Base-by-base conservation (phyloP, 2,797 vertebrate species). In the Pyrocephalus nanus region DNA sequence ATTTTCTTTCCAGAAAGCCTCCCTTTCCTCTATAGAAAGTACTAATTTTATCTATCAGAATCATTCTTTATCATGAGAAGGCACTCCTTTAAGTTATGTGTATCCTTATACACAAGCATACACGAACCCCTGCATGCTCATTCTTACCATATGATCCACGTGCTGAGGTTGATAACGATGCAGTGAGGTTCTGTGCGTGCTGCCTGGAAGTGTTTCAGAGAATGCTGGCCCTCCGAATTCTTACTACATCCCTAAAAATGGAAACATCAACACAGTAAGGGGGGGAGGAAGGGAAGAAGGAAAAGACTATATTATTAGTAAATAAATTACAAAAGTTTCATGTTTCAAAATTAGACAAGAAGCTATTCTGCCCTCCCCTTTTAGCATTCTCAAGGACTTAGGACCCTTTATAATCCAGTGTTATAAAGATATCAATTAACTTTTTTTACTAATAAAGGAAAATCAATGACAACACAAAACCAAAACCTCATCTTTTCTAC, bases 71-170 rank as follows among this genome's bases (percentile, higher is more conserved):
- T 3, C 60, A 62, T 27, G 61, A 78, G 60, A 92, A 65, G 64
- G 66, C 20, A 13, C 10, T 43, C 43, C 65, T 81, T 38, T 43
- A 83, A 75, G 86, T 64, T 72, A 78, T 0, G 7, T 51, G 7
- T 32, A 73, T 74, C 61, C 42, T 79, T 55, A 32, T 1, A 42
- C 7, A 48, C 5, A 70, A n/a, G 50, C 34, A 84, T 22, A 66
- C 11, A 50, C 4, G 5, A 86, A 34, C 53, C 74, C 47, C 55
- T 60, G 75, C 40, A 50, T 10, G 14, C 29, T 85, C 13, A 32
- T 71, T 88, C 98, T 98, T 97, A 99, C 99, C 99, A 99, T 96
- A 99, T 98, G 96, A 98, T 98, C 99, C 99, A 99, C 0, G 99
- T 99, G 96, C 98, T 99, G 95, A 99, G 97, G 96, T 97, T 99